A percentile compares a stretch with the other conserved stretches of the same genome.
Conservation (phyloP, 2,888 invertebrate species). For the Latrodectus hesperus region DNA sequence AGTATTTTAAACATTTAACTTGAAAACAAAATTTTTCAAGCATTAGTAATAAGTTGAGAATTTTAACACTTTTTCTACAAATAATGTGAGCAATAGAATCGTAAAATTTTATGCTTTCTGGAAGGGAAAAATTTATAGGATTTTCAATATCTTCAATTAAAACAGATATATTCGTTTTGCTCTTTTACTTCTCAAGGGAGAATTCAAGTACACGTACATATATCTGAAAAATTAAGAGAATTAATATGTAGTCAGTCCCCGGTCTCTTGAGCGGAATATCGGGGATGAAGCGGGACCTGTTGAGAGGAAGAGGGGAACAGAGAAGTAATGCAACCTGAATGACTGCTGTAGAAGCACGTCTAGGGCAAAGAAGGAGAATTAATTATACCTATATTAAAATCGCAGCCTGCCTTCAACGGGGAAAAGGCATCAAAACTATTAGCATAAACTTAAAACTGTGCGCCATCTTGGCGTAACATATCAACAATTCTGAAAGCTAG, state of each 20-base stretch:
- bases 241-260: slow-evolving; percentile 24
- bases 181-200: no score
- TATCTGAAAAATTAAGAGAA: background rate
- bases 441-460: slow-evolving; percentile 63
- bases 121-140: no score
- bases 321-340: slow-evolving; percentile 57
- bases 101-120: no score
- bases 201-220: no score
- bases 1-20: no score
- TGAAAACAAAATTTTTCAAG: no score
- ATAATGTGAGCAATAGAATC: no score
- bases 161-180: no score
- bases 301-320: slow-evolving; percentile 29
- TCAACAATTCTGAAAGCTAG: slow-evolving; percentile 38
- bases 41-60: no score
- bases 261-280: background rate
- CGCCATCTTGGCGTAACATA: slow-evolving; percentile 53
- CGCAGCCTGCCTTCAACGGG: slow-evolving; percentile 45
- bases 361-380: slow-evolving; percentile 59
- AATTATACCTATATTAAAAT: slow-evolving; percentile 65
- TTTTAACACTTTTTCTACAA: no score
- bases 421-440: slow-evolving; percentile 63
- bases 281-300: slow-evolving; percentile 6
- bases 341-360: slow-evolving; percentile 63
- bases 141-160: no score